Conservation (phyloP, 2,113 vertebrate species). For the Tragelaphus strepsiceros region DNA sequence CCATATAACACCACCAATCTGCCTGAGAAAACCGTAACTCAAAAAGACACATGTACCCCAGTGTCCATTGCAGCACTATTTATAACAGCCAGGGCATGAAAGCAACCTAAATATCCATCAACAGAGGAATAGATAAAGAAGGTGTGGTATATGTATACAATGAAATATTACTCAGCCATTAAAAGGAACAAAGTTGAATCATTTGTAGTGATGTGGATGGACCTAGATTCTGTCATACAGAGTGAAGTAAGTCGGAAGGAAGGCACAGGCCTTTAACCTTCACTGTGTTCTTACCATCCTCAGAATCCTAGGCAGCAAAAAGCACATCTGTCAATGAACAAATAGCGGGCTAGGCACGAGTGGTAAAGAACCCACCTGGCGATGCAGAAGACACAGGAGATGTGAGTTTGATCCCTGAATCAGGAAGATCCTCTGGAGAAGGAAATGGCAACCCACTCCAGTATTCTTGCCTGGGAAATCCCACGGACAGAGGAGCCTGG, state of each 20-base stretch:
- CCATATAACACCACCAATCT: background rate
- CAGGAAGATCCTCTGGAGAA: background rate
- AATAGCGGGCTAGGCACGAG: background rate
- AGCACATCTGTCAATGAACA: background rate
- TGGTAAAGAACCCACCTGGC: background rate
- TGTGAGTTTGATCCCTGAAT: background rate
- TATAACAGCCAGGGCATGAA: background rate
- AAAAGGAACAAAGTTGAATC: background rate
- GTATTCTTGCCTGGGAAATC: background rate
- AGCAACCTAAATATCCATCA: background rate
- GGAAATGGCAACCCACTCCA: background rate
- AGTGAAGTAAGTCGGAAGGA: background rate
- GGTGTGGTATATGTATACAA: no score
- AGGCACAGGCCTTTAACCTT: background rate
- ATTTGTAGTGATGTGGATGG: background rate
- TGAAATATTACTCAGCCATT: background rate
- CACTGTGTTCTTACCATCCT: background rate
- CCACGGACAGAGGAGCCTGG: background rate
- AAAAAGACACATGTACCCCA: background rate
- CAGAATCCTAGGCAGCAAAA: background rate
- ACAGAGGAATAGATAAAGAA: background rate
- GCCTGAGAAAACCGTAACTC: background rate
- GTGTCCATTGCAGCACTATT: background rate
- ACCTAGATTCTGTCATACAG: background rate
- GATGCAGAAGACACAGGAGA: background rate